phyloP scores from a whole-genome alignment of 2,113 vertebrate genomes.

The Notarius lentiginosus region DNA sequence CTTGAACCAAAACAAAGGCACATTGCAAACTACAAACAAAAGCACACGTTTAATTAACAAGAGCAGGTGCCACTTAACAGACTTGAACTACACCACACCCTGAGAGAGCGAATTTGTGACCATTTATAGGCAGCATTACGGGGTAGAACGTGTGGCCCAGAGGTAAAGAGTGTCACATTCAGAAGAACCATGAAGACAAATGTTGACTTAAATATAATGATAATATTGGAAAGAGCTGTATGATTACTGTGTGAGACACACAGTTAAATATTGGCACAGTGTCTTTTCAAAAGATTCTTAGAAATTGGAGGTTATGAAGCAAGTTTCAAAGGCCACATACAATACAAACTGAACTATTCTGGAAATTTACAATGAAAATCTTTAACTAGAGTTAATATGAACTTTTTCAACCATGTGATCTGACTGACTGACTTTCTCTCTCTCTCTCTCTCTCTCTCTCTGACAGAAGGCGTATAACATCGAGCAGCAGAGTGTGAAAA shows the following conservation, averaged over 20 bases:
- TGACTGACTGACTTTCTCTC: background rate
- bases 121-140: background rate
- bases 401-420: background rate
- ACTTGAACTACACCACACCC: background rate
- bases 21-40: background rate
- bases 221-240: background rate
- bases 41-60: background rate
- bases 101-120: background rate
- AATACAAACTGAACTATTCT: background rate
- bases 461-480: constrained; percentile 78
- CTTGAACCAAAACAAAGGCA: background rate
- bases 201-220: background rate
- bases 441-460: constrained; percentile 5
- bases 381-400: background rate
- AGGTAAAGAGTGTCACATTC: background rate
- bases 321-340: too few species aligned
- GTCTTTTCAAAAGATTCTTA: background rate
- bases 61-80: background rate
- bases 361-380: background rate
- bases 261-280: background rate
- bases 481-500: constrained; percentile 64
- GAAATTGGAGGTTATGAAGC: background rate
- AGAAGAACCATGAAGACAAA: background rate
- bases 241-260: background rate
- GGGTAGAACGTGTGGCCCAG: background rate